Base-by-base conservation (phyloP, 2,797 vertebrate species). In the Danio tinwini region DNA sequence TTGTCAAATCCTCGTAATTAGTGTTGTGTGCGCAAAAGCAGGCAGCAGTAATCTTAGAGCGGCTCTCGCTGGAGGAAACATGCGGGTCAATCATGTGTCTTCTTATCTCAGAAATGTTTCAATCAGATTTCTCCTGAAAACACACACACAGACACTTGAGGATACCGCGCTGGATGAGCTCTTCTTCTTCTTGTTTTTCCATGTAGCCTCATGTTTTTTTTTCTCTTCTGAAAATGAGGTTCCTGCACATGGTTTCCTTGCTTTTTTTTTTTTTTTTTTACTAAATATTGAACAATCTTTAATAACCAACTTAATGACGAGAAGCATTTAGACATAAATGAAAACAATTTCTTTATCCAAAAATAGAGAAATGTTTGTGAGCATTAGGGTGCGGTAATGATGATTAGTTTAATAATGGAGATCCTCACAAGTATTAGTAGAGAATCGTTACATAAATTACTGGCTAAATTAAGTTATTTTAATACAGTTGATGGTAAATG, bases 1-100 rank as follows among this genome's bases (percentile, higher is more conserved):
- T 62, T 53, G 58, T 37, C 40, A 72, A 49, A 63, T 52, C 17
- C 45, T 79, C 45, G 45, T 79, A 63, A 71, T 79, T 71, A 12
- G 9, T 68, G 55, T 79, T 72, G 39, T 45, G 5, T 37, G 68
- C 29, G 58, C 56, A 49, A 53, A 5, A 74, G 7, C 11, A 67
- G 47, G 12, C 19, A 80, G 42, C 44, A 6, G 67, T 45, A 75
- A 79, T 55, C 56, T 52, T 40, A 71, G 56, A 53, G 39, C 65
- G 49, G 49, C 29, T 69, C 11, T 9, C 11, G 64, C 3, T 58
- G 64, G 39, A 78, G 47, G 63, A 64, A 72, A 71, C 49, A 62
- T 52, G 52, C 47, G 39, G 58, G 37, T 19, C 59, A 40, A 44
- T 61, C 53, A 4, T 19, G 47, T 45, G 49, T 79, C 68, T 64